A percentile compares a stretch with the other conserved stretches of the same genome.
Conservation (phyloP, 2,888 invertebrate species). For the Hydrotaea diabolus region DNA sequence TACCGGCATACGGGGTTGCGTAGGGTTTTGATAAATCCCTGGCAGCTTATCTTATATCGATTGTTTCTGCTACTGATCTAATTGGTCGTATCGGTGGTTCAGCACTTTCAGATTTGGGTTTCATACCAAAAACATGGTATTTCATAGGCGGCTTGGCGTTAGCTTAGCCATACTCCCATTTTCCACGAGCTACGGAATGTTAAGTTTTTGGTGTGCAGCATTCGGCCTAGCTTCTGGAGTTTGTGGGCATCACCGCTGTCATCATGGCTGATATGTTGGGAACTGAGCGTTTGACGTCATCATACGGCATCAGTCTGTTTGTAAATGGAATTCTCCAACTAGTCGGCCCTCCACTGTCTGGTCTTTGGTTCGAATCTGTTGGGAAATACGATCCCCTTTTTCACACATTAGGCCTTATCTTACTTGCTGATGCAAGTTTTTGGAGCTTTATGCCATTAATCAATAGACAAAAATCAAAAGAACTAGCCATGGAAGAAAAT, state of each 20-base stretch:
- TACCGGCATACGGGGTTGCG: conserved; percentile 88
- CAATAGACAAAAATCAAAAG: conserved; percentile 77
- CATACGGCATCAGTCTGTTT: conserved; percentile 92
- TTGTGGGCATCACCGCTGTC: conserved; percentile 92
- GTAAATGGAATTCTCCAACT: conserved; percentile 91
- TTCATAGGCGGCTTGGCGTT: conserved; percentile 88
- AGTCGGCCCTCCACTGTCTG: conserved; percentile 92
- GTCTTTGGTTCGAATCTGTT: conserved; percentile 85
- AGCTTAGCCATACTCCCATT: conserved; percentile 87
- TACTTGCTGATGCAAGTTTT: conserved; percentile 87
- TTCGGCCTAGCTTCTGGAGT: conserved; percentile 92
- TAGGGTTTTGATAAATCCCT: conserved; percentile 87
- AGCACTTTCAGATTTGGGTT: conserved; percentile 88
- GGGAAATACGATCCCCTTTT: conserved; percentile 87
- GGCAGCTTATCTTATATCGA: conserved; percentile 88
- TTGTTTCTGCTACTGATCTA: conserved; percentile 90
- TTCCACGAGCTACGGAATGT: conserved; percentile 84
- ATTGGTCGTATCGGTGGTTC: conserved; percentile 93
- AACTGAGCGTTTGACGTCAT: conserved; percentile 90
- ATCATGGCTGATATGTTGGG: conserved; percentile 94
- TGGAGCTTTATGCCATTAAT: conserved; percentile 90
- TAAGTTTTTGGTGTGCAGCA: conserved; percentile 87
- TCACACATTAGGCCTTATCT: conserved; percentile 86
- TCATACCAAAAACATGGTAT: conserved; percentile 90
- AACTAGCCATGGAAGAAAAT: conserved; percentile 33